Base-by-base conservation (phyloP, 1,140 invertebrate genomes). In the Achatina immaculata region DNA sequence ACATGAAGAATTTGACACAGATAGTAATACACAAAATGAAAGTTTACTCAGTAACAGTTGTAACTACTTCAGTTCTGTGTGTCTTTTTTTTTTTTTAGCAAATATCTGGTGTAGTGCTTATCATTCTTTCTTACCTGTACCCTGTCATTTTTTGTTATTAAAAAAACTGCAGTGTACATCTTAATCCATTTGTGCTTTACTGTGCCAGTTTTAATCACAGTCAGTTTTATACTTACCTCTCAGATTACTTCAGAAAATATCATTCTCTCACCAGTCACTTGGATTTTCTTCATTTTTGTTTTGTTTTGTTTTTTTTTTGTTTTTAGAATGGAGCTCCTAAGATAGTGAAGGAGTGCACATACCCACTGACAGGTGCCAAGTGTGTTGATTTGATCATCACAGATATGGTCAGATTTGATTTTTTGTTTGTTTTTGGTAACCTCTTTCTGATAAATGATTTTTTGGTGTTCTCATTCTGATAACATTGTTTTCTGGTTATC, bases 331-430 rank as follows among this genome's bases (percentile, higher is more conserved):
- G 98, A 21, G 94, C 93, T 36, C 96, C 96, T 36, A 99, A 99
- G 93, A 99, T 99, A 86, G 90, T 99, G 21, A 92, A 95, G 0
- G 93, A 94, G 66, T 99, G 98, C 90, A 94, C 92, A 24, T 92
- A 99, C 81, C 99, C 98, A 0, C 90, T 99, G 48, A 99, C 99
- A n/a, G 98, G 98, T 85, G 96, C 95, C 88, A 93, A 94, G 82
- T 98, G 97, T 86, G 97, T 99, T 0, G 95, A 99, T 90, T 94
- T 97, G 92, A 99, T 99, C 83, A 99, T 99, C 82, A 99, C 99
- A 7, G 98, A 99, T 90, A 96, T 96, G 93, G 95, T 95, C 90
- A 82, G 83, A 42, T 21, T n/a, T 16, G 31, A 16, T 31, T 16
- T 16, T 21, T 9, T 16, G 9, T 34, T 11, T n/a, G 14, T 14